These are phyloP conservation scores for Tinea semifulvella DNA, from an alignment of 2,888 invertebrate species.

Conservation along the genomic window DNA sequence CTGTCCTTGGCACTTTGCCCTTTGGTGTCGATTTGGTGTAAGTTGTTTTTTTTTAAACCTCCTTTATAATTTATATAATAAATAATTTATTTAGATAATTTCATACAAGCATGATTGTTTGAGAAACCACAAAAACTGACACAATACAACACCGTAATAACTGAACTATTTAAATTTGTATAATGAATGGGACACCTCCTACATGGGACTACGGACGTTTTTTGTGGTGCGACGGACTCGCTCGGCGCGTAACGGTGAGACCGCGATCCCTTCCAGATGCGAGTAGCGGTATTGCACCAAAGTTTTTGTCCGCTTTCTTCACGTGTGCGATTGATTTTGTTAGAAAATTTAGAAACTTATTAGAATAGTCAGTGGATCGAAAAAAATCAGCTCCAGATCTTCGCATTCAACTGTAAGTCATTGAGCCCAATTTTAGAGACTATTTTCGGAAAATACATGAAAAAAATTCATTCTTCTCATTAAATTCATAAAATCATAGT, in stretches of 20 bases:
- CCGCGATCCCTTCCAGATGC: slow-evolving; percentile 58
- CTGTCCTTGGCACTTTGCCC: too few species aligned
- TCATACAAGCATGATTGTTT: slow-evolving; percentile 1
- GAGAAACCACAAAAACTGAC: neutral
- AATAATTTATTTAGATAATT: too few species aligned
- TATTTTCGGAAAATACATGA: too few species aligned
- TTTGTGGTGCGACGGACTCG: slow-evolving; percentile 12
- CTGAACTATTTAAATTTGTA: neutral
- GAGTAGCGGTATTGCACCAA: slow-evolving; percentile 53
- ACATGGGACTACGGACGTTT: slow-evolving; percentile 14
- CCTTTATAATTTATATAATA: too few species aligned
- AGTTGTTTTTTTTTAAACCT: too few species aligned
- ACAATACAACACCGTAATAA: slow-evolving; percentile 1
- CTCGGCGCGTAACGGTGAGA: slow-evolving; percentile 45
- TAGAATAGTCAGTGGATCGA: neutral
- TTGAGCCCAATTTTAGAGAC: too few species aligned
- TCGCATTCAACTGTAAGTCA: too few species aligned
- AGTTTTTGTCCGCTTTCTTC: slow-evolving; percentile 41
- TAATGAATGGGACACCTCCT: slow-evolving; percentile 8
- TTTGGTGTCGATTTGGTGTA: too few species aligned
- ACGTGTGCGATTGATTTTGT: slow-evolving; percentile 22
- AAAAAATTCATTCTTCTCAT: too few species aligned
- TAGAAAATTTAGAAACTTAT: neutral
- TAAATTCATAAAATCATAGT: too few species aligned
- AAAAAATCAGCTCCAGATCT: too few species aligned